Conservation (phyloP, 2,888 invertebrate species). For the Mechanitis mazaeus region DNA sequence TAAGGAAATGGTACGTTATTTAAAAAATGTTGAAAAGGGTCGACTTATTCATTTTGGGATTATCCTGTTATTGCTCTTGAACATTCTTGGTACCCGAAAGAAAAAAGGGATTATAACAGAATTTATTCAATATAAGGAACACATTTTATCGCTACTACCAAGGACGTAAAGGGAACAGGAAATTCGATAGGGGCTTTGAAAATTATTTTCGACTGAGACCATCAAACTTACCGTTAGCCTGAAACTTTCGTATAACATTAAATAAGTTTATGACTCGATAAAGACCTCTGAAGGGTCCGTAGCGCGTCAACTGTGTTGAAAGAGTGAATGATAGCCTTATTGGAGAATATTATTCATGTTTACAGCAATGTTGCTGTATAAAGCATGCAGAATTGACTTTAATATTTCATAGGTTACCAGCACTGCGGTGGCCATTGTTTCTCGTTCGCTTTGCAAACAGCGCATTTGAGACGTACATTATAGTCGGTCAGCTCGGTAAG, state of each 20-base stretch:
- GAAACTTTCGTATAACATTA: slow-evolving; percentile 65
- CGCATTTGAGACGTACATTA: slow-evolving; percentile 4
- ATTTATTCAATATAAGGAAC: slow-evolving; percentile 64
- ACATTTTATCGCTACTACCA: slow-evolving; percentile 64
- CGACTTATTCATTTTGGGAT: slow-evolving; percentile 64
- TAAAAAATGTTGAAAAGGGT: slow-evolving; percentile 44
- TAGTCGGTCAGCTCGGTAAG: not conserved
- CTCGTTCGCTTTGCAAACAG: not conserved
- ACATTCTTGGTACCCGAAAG: slow-evolving; percentile 51
- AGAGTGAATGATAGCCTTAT: slow-evolving; percentile 2
- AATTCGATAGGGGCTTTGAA: slow-evolving; percentile 54
- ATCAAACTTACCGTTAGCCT: slow-evolving; percentile 63
- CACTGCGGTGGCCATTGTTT: not conserved
- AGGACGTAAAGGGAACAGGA: slow-evolving; percentile 51
- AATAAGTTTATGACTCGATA: slow-evolving; percentile 70
- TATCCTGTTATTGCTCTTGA: slow-evolving; percentile 61
- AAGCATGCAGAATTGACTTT: not conserved
- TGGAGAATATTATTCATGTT: not conserved
- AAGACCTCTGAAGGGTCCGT: slow-evolving; percentile 65
- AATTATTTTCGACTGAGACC: slow-evolving; percentile 70
- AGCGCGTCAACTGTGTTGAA: not conserved
- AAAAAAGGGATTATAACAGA: slow-evolving; percentile 65
- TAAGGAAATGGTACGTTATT: slow-evolving; percentile 21
- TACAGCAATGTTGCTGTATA: not conserved
- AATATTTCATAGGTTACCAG: not conserved